These are phyloP conservation scores for Clanis bilineata DNA, from an alignment of 2,888 invertebrate genomes.

Conservation along the genomic window DNA sequence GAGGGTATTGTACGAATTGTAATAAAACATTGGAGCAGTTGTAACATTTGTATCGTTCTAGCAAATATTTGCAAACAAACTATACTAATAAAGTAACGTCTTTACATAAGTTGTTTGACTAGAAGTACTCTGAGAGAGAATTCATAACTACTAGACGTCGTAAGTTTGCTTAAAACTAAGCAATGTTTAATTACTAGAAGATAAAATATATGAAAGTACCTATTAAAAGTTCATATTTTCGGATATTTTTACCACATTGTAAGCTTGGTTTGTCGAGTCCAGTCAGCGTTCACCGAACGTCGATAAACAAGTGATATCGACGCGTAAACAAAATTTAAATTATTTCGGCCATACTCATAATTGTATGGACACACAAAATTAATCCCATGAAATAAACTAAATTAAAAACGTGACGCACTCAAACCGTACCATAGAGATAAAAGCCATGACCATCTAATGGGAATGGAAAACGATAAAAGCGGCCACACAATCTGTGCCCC, in stretches of 20 bases:
- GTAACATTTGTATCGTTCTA: background rate
- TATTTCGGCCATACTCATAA: background rate
- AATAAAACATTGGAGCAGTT: background rate
- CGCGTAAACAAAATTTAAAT: background rate
- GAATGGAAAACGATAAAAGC: slow-evolving; percentile 43
- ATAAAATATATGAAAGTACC: no score
- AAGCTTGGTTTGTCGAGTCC: background rate
- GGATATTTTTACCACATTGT: background rate
- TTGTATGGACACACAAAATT: slow-evolving; percentile 1
- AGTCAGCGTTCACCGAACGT: background rate
- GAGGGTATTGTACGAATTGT: background rate
- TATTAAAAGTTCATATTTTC: no score
- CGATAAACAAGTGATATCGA: background rate
- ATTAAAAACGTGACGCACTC: slow-evolving; percentile 17
- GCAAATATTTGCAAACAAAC: no score
- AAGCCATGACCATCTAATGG: slow-evolving; percentile 45
- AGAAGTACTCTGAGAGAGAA: no score
- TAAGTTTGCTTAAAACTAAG: no score
- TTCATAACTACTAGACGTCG: no score
- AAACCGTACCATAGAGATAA: slow-evolving; percentile 32
- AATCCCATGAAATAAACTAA: slow-evolving; percentile 25
- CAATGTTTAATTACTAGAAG: no score
- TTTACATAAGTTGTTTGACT: no score
- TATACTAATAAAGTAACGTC: background rate
- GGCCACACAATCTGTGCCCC: slow-evolving; percentile 35